Conservation (phyloP, 1,140 invertebrate genomes). For the Cyphomyrmex costatus region DNA sequence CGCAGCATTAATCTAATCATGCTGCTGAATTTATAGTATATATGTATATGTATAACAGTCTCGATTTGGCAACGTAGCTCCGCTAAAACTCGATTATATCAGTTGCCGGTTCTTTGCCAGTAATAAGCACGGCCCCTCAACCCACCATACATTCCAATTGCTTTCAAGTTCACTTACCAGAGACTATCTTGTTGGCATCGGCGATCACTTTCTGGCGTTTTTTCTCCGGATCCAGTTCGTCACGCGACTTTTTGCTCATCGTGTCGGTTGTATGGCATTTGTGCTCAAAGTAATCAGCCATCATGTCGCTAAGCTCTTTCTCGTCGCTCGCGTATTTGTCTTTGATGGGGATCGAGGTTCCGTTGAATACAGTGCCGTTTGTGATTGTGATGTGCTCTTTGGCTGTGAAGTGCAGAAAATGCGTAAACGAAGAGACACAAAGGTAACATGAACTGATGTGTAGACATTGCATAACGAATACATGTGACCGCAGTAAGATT, state of each 20-base stretch:
- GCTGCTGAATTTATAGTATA: slow-evolving; percentile 62
- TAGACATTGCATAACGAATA: slow-evolving; percentile 27
- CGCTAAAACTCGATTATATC: slow-evolving; percentile 54
- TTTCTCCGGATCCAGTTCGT: slow-evolving; percentile 83
- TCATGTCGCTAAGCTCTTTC: slow-evolving; percentile 85
- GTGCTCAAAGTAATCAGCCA: slow-evolving; percentile 85
- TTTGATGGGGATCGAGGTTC: slow-evolving; percentile 86
- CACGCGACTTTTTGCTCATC: slow-evolving; percentile 83
- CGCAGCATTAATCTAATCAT: slow-evolving; percentile 70
- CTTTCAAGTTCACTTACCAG: slow-evolving; percentile 82
- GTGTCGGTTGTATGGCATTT: slow-evolving; percentile 83
- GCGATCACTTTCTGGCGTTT: slow-evolving; percentile 84
- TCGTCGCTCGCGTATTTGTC: slow-evolving; percentile 86
- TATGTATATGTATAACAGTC: slow-evolving; percentile 40
- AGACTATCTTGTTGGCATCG: slow-evolving; percentile 85
- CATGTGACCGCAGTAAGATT: slow-evolving; percentile 25
- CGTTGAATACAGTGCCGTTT: slow-evolving; percentile 86
- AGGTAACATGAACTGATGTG: slow-evolving; percentile 47
- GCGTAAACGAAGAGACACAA: slow-evolving; percentile 44
- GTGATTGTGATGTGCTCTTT: slow-evolving; percentile 86
- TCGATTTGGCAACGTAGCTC: slow-evolving; percentile 59
- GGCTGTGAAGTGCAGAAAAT: slow-evolving; percentile 84
- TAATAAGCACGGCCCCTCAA: slow-evolving; percentile 85
- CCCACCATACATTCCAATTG: slow-evolving; percentile 74
- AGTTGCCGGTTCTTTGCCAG: slow-evolving; percentile 64